Percentiles rank a stretch among this genome's conserved stretches.
Evolutionary conservation across 2,113 vertebrate species (phyloP).

Genomic region (Jacana jacana): DNA sequence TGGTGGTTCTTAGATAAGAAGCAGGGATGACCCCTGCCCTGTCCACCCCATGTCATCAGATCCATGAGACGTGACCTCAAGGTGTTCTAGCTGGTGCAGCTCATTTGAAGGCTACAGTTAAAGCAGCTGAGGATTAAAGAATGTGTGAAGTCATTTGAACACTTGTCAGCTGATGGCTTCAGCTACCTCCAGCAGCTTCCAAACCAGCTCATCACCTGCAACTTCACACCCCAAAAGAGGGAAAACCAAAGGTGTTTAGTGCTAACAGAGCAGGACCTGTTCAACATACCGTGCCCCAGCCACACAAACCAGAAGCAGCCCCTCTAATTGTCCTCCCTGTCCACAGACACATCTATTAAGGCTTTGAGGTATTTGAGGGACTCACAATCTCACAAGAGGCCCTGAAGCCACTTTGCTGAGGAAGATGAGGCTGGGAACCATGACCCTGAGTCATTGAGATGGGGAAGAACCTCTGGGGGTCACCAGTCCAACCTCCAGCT

Average conservation of each 20-base stretch:
- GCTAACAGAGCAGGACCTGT: fast-evolving
- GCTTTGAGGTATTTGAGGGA: not conserved
- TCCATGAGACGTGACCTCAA: fast-evolving
- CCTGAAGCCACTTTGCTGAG: not conserved
- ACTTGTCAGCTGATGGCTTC: not conserved
- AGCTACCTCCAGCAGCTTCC: not conserved
- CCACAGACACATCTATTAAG: too few relatives aligned
- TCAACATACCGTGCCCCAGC: fast-evolving
- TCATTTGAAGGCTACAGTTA: not conserved
- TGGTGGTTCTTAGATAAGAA: too few relatives aligned
- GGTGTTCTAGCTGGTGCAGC: not conserved
- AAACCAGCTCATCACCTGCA: not conserved
- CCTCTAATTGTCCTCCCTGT: too few relatives aligned
- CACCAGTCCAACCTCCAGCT: not conserved
- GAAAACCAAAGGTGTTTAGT: not conserved
- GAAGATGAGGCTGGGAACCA: not conserved
- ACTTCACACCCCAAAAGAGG: too few relatives aligned
- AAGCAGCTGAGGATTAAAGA: not conserved
- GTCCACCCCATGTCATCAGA: fast-evolving
- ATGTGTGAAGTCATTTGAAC: too few relatives aligned
- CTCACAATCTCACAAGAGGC: not conserved
- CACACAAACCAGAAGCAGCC: too few relatives aligned
- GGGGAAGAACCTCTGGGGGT: not conserved
- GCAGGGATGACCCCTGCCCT: fast-evolving
- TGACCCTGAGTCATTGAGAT: not conserved